Base-by-base conservation (phyloP, 2,113 vertebrate species). In the Stegastes partitus region DNA sequence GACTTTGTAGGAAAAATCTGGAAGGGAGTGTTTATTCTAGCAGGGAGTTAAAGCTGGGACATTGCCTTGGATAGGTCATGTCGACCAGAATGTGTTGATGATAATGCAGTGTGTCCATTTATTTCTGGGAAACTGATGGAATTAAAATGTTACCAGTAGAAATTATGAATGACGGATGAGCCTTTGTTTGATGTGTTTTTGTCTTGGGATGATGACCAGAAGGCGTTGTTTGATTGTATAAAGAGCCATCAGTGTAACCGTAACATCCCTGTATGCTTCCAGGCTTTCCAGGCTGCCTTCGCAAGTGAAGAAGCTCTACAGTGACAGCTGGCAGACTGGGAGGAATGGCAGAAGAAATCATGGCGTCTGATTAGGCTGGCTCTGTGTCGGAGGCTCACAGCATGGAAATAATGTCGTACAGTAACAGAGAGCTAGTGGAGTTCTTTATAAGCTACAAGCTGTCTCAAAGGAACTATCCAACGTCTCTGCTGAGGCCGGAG, bases 391-490 rank as follows among this genome's bases (percentile, higher is more conserved):
- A 73, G 65, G 26, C 72, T 61, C 47, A 74, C 61, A 49, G 37
- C 34, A 37, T 81, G 77, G 50, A 71, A 76, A 91, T 31, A 26
- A 89, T 92, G 89, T 72, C 83, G 42, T 73, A 66, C 85, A 87
- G 74, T 37, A 98, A 97, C 93, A 92, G 95, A 91, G 96, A 97
- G 77, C 94, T 99, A 89, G 98, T 99, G 89, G 93, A 96, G 87
- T 97, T 96, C 93, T 99, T 96, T 84, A 93, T 99, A 76, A 94
- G 94, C 90, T 96, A 97, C 92, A 99, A 97, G 93, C 96, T 99
- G 57, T 95, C 94, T 2, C 96, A 97, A 93, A 96, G 92, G 90
- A 96, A 96, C 83, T 94, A 96, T 88, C 94, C 93, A 76, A 91
- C 91, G 92, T 94, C 93, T 37, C 91, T 96, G 83, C 94, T 98